Base-by-base conservation (phyloP, 2,888 invertebrate genomes). In the Drosophila paracracens region DNA sequence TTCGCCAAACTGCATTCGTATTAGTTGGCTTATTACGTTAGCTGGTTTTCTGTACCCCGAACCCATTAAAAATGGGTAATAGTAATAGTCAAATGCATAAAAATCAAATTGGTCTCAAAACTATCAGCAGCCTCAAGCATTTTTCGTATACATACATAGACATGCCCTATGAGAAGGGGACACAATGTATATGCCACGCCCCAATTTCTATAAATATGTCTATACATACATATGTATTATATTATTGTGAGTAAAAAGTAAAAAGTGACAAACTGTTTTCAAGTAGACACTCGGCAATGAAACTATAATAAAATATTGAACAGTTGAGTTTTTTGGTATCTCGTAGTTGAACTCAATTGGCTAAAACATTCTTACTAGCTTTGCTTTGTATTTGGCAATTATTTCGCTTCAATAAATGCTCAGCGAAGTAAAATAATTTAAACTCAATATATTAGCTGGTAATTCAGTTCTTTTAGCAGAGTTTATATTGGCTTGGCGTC, bases 361-460 rank as follows among this genome's bases (percentile, higher is more conserved):
- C 21, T 4, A 13, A 1, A 21, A 46, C 13, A 46, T 46, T 16
- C 8, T 25, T 4, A 46, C 16, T 4, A 16, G 2, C 16, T 16
- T 40, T 35, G 33, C 29, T 58, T 46, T 2, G 16, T 21, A 7
- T 38, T 33, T n/a, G 18, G 13, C 38, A 40, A 33, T 0, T 25
- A 8, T 33, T n/a, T 66, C 21, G 29, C 29, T 25, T 16, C 35
- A 11, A 4, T 31, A 7, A 50, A 58, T 29, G 36, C 50, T n/a
- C 11, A 38, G 13, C 27, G 25, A 51, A 33, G 21, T 25, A 51
- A 8, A 16, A 57, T 31, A 27, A 61, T 38, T n/a, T 46, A 16
- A 59, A 43, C 51, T 40, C 16, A 29, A 60, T 76, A 63, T 56
- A 51, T 61, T 36, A 29, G 27, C 40, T 50, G 33, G 13, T 11